Base-by-base conservation (phyloP, 2,113 vertebrate genomes). In the Carassius auratus region DNA sequence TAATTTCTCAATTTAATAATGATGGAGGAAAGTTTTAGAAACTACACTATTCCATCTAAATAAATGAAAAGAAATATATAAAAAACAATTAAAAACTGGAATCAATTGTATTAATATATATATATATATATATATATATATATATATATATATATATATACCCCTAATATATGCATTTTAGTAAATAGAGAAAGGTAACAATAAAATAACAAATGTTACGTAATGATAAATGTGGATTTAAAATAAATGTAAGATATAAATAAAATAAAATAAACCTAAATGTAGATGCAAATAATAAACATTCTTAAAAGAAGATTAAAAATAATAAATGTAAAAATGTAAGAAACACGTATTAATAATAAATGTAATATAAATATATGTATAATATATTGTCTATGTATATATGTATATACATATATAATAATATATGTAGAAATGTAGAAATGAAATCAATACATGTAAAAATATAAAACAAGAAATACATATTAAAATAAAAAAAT, bases 1-100 rank as follows among this genome's bases (percentile, higher is more conserved):
- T 80, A 9, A 45, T 64, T 62, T 42, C 8, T 17, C 10, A 62
- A 15, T 64, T n/a, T 86, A 90, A 71, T 77, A 74, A 80, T 89
- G 84, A 3, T 33, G 5, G 4, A 38, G 76, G 19, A 19, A 55
- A 55, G 52, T 17, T 5, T 14, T 55, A 14, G 15, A 21, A 57
- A 57, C 17, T 57, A 57, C 4, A 57, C 55, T 21, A 19, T 21
- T 57, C 55, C 21, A 19, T 57, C 55, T 57, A 57, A 57, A 59
- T 21, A 8, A 59, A 59, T 59, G 2, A 8, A 7, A 59, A 59
- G 26, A 21, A 30, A 30, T 30, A 30, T 30, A 2, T 59, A 59
- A 59, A 59, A 59, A 21, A 26, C 26, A 26, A 21, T 8, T 8
- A 59, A 7, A 55, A 55, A 19, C 14, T 59, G 57, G 19, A 59